Percentiles rank a stretch among this genome's conserved stretches.
phyloP scores from a whole-genome alignment of 2,888 invertebrate species.

The Chrysodeixis includens region DNA sequence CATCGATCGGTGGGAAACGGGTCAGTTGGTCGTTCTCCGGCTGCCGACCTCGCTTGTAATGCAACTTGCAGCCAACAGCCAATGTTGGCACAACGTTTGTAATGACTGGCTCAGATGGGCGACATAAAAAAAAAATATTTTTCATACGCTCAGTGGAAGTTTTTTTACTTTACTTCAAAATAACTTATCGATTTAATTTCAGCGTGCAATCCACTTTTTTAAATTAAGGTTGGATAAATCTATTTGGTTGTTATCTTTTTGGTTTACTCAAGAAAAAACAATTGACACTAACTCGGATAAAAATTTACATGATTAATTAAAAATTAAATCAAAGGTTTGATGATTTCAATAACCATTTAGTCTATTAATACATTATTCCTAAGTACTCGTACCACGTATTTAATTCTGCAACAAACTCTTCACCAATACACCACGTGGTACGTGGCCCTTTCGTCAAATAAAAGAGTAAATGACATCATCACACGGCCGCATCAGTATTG shows the following conservation, averaged over 20 bases:
- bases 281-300: too few relatives aligned
- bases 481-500: constrained; percentile 21
- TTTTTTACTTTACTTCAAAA: not conserved
- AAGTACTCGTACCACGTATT: too few relatives aligned
- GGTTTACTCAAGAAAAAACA: too few relatives aligned
- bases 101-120: constrained; percentile 20
- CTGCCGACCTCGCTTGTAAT: constrained; percentile 55
- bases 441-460: constrained; percentile 10
- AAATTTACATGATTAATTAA: too few relatives aligned
- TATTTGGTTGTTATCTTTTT: too few relatives aligned
- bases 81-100: constrained; percentile 46
- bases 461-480: constrained; percentile 1
- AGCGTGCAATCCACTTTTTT: too few relatives aligned
- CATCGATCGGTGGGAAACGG: constrained; percentile 65
- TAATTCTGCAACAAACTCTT: too few relatives aligned
- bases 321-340: too few relatives aligned
- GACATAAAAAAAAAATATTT: constrained; percentile 11
- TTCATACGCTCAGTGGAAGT: not conserved
- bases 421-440: not conserved
- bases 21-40: constrained; percentile 70
- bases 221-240: too few relatives aligned
- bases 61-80: constrained; percentile 50
- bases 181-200: too few relatives aligned
- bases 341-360: too few relatives aligned
- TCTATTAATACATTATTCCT: too few relatives aligned